Percentiles rank a stretch among this genome's conserved stretches.
Conservation (phyloP, 2,888 invertebrate genomes). For the Sinhomidia bicolor region DNA sequence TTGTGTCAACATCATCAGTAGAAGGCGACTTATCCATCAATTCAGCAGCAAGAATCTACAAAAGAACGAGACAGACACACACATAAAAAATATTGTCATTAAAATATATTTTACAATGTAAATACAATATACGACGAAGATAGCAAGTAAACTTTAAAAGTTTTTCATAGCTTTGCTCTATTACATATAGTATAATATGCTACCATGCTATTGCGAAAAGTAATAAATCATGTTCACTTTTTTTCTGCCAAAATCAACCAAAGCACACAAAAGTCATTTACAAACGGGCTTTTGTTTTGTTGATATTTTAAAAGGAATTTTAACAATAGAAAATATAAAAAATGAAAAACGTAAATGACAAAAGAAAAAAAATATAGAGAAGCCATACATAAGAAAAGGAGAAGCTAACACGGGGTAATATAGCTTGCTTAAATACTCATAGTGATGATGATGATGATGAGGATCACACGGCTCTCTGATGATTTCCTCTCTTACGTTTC, state of each 20-base stretch:
- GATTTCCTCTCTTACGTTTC: background rate
- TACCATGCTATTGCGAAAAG: slow-evolving; percentile 28
- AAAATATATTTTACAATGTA: slow-evolving; percentile 24
- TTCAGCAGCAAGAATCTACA: slow-evolving; percentile 73
- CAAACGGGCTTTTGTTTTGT: slow-evolving; percentile 34
- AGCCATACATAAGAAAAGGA: slow-evolving; percentile 17
- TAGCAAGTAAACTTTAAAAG: slow-evolving; percentile 8
- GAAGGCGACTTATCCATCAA: slow-evolving; percentile 79
- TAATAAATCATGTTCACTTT: slow-evolving; percentile 63
- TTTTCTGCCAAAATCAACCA: slow-evolving; percentile 64
- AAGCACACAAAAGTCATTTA: slow-evolving; percentile 45
- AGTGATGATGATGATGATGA: background rate
- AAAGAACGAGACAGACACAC: slow-evolving; percentile 19
- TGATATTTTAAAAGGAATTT: slow-evolving; percentile 49
- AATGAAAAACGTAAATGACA: slow-evolving; percentile 6
- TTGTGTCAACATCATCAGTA: slow-evolving; percentile 77
- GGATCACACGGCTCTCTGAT: background rate
- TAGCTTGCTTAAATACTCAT: background rate
- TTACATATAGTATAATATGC: background rate
- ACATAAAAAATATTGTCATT: slow-evolving; percentile 57
- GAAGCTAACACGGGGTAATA: too few relatives aligned
- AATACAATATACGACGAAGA: too few relatives aligned
- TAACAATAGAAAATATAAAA: slow-evolving; percentile 43
- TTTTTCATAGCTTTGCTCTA: background rate
- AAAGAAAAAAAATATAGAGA: slow-evolving; percentile 15